These are phyloP conservation scores for Festucalex cinctus DNA, from an alignment of 2,113 vertebrate genomes.

Conservation along the genomic window DNA sequence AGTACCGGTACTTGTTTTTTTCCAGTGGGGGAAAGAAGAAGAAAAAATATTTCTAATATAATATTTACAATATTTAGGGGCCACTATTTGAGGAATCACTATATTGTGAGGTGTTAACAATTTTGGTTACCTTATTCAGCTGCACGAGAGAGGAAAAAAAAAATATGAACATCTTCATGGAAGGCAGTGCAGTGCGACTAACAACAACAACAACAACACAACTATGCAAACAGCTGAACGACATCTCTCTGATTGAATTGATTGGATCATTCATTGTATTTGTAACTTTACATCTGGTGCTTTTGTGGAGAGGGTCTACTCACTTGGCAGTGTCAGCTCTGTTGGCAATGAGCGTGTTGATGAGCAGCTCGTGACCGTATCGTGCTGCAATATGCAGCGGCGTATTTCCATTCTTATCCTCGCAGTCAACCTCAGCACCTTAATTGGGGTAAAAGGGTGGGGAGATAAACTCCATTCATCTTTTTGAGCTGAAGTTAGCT, in stretches of 20 bases:
- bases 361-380: slow-evolving; percentile 96
- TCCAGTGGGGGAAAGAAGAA: not conserved
- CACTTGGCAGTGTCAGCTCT: slow-evolving; percentile 96
- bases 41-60: too few species aligned
- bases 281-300: not conserved
- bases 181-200: too few species aligned
- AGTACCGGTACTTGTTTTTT: too few species aligned
- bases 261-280: not conserved
- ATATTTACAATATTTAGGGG: not conserved
- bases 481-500: not conserved
- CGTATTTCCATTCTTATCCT: slow-evolving; percentile 97
- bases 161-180: not conserved
- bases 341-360: slow-evolving; percentile 95
- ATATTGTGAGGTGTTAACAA: not conserved
- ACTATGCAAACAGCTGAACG: not conserved
- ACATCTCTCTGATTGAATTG: not conserved
- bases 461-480: not conserved
- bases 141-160: not conserved
- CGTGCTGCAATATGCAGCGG: slow-evolving; percentile 96
- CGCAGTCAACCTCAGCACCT: slow-evolving; percentile 97
- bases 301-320: slow-evolving; percentile 50
- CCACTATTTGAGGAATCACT: too few species aligned
- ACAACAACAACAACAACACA: not conserved
- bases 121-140: not conserved
- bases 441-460: not conserved